Conservation (phyloP, 2,888 invertebrate genomes). For the Notodonta ziczac region DNA sequence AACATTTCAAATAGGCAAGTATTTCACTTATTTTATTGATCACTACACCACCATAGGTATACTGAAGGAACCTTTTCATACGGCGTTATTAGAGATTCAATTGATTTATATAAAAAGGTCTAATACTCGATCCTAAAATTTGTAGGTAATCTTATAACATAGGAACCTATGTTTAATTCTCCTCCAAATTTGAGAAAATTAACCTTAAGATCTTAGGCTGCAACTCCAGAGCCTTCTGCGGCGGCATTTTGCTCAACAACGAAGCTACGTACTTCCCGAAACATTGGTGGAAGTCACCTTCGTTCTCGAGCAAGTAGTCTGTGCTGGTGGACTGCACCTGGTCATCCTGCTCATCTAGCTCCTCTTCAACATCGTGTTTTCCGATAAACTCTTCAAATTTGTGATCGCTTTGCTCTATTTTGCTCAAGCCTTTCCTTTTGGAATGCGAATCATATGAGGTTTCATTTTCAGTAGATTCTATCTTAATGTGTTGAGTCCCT, state of each 20-base stretch:
- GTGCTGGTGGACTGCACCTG: neutral
- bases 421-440: too few species aligned
- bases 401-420: too few species aligned
- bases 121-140: too few species aligned
- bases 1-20: too few species aligned
- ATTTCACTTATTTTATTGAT: too few species aligned
- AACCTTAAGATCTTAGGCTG: constrained; percentile 48
- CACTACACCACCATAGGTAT: neutral
- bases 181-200: constrained; percentile 19
- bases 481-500: neutral
- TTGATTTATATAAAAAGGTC: too few species aligned
- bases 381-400: neutral
- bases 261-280: constrained; percentile 59
- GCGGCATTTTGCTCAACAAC: constrained; percentile 48
- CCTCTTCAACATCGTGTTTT: neutral
- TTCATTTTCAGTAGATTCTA: too few species aligned
- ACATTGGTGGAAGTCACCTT: constrained; percentile 19
- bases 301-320: neutral
- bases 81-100: neutral
- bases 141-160: too few species aligned
- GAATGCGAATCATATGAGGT: too few species aligned
- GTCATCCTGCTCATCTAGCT: neutral
- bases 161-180: neutral
- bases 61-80: neutral
- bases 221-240: constrained; percentile 42